Base-by-base conservation (phyloP, 2,888 invertebrate species). In the Strigamia crassipes region DNA sequence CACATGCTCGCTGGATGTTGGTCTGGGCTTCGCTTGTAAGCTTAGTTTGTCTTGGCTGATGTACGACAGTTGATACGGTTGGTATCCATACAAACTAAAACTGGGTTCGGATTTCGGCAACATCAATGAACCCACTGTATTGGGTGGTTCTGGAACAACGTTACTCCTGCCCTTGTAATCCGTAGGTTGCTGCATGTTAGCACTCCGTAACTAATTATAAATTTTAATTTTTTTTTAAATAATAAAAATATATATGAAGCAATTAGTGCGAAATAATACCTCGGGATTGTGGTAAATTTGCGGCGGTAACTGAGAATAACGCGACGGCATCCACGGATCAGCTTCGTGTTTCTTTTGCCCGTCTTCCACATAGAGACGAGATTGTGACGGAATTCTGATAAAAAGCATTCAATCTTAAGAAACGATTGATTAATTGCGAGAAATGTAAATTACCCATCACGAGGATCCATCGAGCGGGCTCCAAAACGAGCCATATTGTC, bases 11-110 rank as follows among this genome's bases (percentile, higher is more conserved):
- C 41, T 41, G n/a, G 77, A n/a, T 8, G 77, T 15, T 3, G 41
- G 34, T 13, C 23, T 23, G n/a, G 79, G 9, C 21, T 79, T 79
- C 15, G 23, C 41, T 34, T 80, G 80, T 13, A 18, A 12, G 15
- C 21, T 31, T 31, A 81, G 21, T 38, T 81, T 81, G 15, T 81
- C 81, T 10, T 86, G 86, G 21, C 87, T 85, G 21, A 88, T 87
- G 79, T 86, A 87, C 15, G 86, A 85, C 82, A 86, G 87, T 77
- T 87, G 87, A 83, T 86, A 86, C 56, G 88, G 87, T 83, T 87
- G 87, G 84, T 88, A 88, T 21, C 88, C 88, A 84, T 88, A 88
- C 31, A 88, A 85, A 84, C 86, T 88, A 83, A 87, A 88, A 83
- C 85, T 86, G 18, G 86, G 85, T 81, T 85, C 85, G 83, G 82